phyloP scores from a whole-genome alignment of 2,113 vertebrate genomes.

The Puntigrus tetrazona region DNA sequence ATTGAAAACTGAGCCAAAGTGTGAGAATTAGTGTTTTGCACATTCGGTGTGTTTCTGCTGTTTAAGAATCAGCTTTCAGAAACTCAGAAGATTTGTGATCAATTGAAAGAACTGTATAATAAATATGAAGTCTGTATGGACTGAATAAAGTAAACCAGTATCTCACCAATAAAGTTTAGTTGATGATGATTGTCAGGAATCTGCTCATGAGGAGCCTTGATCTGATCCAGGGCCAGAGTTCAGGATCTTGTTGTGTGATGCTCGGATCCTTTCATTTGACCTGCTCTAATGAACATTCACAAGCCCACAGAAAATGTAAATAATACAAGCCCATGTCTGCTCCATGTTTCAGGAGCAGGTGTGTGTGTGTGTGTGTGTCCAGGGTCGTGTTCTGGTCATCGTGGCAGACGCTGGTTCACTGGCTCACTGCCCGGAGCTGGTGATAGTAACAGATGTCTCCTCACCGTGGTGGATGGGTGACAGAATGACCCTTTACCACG shows the following conservation, averaged over 20 bases:
- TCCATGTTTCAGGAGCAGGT: not conserved
- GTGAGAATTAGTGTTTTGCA: too few species aligned
- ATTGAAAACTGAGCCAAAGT: too few species aligned
- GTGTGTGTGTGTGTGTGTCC: not conserved
- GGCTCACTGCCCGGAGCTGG: not conserved
- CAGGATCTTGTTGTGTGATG: not conserved
- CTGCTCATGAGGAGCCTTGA: too few species aligned
- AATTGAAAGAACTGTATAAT: too few species aligned
- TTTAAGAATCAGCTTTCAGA: too few species aligned
- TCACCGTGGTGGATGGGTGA: not conserved
- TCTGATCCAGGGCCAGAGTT: too few species aligned
- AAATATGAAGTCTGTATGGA: too few species aligned
- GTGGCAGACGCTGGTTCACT: not conserved
- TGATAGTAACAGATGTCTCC: not conserved
- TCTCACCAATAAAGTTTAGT: too few species aligned
- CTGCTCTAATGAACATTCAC: constrained; percentile 3
- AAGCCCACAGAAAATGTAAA: not conserved
- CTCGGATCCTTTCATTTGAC: not conserved
- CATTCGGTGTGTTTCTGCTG: too few species aligned
- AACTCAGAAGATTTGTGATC: too few species aligned
- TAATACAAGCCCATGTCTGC: not conserved
- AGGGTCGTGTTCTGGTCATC: not conserved
- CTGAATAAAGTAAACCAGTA: too few species aligned
- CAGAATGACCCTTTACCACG: not conserved
- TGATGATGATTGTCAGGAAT: too few species aligned